Conservation (phyloP, 92 coral and sea anemone species). For the Porites divaricata region DNA sequence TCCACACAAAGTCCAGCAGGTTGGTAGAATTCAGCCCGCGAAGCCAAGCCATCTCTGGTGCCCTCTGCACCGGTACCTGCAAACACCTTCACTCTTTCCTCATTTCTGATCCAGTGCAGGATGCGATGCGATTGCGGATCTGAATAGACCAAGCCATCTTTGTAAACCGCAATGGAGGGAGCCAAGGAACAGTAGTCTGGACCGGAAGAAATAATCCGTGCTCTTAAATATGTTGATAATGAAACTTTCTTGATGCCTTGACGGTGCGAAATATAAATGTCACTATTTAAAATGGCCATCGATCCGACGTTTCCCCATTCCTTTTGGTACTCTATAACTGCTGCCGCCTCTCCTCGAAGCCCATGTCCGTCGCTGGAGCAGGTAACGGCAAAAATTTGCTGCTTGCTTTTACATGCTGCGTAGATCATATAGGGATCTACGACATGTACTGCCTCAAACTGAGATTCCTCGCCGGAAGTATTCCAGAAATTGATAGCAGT, state of each 20-base stretch:
- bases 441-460: slow-evolving; percentile 54
- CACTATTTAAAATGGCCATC: slow-evolving; percentile 35
- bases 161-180: slow-evolving; percentile 50
- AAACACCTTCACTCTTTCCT: slow-evolving; percentile 45
- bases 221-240: slow-evolving; percentile 28
- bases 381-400: slow-evolving; percentile 49
- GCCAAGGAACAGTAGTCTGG: slow-evolving; percentile 40
- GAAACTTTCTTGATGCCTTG: slow-evolving; percentile 51
- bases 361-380: slow-evolving; percentile 49
- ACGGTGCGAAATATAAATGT: slow-evolving; percentile 51
- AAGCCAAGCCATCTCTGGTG: slow-evolving; percentile 45
- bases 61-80: slow-evolving; percentile 58
- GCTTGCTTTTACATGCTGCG: slow-evolving; percentile 34
- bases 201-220: slow-evolving; percentile 39
- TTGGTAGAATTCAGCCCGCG: slow-evolving; percentile 42
- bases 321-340: slow-evolving; percentile 29
- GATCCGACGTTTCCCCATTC: slow-evolving; percentile 58
- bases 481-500: slow-evolving; percentile 44
- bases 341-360: slow-evolving; percentile 56
- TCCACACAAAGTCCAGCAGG: slow-evolving; percentile 40
- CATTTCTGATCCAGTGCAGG: slow-evolving; percentile 40
- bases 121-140: slow-evolving; percentile 49
- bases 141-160: slow-evolving; percentile 47
- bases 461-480: slow-evolving; percentile 26
- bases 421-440: slow-evolving; percentile 35